Evolutionary conservation across 2,888 invertebrate genomes (phyloP), one percentile per base, ranked within the genome.

Genomic region (Dermolepida albohirtum): DNA sequence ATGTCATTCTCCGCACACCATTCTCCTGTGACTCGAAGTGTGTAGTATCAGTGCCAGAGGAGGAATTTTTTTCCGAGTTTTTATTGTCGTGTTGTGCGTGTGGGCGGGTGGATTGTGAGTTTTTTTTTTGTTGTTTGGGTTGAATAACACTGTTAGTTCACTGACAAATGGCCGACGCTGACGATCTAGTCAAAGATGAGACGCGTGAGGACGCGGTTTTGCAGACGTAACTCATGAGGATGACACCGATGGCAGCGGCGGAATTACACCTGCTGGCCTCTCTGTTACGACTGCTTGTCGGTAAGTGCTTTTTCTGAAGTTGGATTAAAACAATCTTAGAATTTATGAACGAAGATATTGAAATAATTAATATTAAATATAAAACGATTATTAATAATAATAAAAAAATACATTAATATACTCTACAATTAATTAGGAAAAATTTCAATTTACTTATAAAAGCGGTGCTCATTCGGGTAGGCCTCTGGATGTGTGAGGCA

Each of bases 241-340:
- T 79, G 81, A 78, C 81, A 85, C 83, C 84, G 82, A 88, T 88
- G 88, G 88, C 87, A 85, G 85, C 86, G 77, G 85, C 86, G 77
- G 88, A 88, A 81, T 84, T 87, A 79, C 87, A 87, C 80, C 84
- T 87, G 81, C 82, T 88, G 76, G 88, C 88, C 78, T 88, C 86
- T 82, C 84, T 89, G 71, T 86, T 88, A 74, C 86, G 88, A 84
- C 87, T 88, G 73, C 87, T 89, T 74, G 88, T 88, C 74, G 88
- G 88, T 89, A 81, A 88, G 88, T 87, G 52, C 16, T 27, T 43
- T n/a, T 27, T 6, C 12, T 44, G 27, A 27, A 4, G 8, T 14
- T 10, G 6, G 52, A 4, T 14, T 12, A 4, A 27, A n/a, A 6
- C 29, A n/a, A 11, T 5, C 8, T 47, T 47, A 14, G 12, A 34